These are phyloP conservation scores for Poecilia velifera DNA, from an alignment of 2,797 vertebrate species.

Conservation along the genomic window DNA sequence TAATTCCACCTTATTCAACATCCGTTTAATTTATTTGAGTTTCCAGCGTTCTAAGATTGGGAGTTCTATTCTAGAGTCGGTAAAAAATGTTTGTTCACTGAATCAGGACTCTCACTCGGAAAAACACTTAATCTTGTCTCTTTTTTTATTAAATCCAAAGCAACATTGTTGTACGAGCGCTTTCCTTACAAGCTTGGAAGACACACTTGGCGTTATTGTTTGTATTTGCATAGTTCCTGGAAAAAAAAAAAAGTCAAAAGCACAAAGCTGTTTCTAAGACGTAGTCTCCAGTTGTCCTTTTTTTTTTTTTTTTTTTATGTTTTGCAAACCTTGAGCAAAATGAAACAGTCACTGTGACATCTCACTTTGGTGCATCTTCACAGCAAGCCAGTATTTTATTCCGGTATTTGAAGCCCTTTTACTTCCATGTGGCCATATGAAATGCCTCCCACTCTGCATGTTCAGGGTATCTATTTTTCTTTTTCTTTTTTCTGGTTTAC, in stretches of 20 bases:
- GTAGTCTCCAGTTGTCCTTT: constrained; percentile 42
- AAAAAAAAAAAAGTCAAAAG: neutral
- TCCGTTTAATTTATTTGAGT: neutral
- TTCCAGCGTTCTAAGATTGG: neutral
- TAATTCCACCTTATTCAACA: neutral
- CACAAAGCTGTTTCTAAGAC: constrained; percentile 16
- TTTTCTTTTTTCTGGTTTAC: constrained; percentile 46
- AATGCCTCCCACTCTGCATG: constrained; percentile 20
- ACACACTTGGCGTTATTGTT: neutral
- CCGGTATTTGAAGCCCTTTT: constrained; percentile 56
- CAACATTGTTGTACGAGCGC: neutral
- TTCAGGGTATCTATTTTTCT: constrained; percentile 34
- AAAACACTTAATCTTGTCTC: neutral
- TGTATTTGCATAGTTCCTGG: neutral
- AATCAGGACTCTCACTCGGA: neutral
- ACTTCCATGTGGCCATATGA: constrained; percentile 42
- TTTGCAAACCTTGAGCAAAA: constrained; percentile 59
- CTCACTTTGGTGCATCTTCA: constrained; percentile 56
- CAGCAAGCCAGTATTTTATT: constrained; percentile 49
- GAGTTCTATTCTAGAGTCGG: neutral
- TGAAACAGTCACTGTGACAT: constrained; percentile 65
- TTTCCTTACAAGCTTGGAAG: neutral
- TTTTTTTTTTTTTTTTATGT: constrained; percentile 2
- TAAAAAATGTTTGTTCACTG: neutral
- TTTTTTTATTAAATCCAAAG: neutral